Evolutionary conservation across 2,888 invertebrate species (phyloP), one percentile per base, ranked within the genome.

Genomic region (Apotomis turbidana): DNA sequence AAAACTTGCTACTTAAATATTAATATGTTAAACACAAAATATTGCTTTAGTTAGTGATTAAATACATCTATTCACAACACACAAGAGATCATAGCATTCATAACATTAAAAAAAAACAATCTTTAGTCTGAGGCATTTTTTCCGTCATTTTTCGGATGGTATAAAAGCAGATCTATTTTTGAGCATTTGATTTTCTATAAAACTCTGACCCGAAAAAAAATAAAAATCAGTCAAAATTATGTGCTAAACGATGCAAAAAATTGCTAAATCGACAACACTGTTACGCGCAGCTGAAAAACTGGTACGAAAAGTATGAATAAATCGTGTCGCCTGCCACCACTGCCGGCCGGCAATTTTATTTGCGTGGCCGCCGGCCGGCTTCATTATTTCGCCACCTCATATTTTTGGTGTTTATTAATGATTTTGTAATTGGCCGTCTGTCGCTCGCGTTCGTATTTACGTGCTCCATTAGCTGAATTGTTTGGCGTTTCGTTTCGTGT

Each of bases 331-430:
- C 27, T 27, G 81, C 77, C 75, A 44, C 38, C 10, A 9, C 55
- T 38, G 55, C 27, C 66, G 68, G 52, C 83, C 82, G 77, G 80
- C 85, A 84, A 86, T 88, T 27, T 27, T 41, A 41, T 41, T 88
- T 83, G 81, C 79, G 77, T 78, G 77, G 74, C 71, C 77, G 73
- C 59, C 61, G 44, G 55, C 41, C 61, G 12, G 63, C 76, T 76
- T 76, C 83, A 85, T 87, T 85, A 86, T 84, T 85, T 86, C 81
- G 78, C 85, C 88, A 89, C 88, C 89, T 87, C 87, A 89, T 88
- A 87, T 89, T 87, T 68, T 85, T 78, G 80, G 81, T 83, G 85
- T 86, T 87, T 87, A 90, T 90, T 89, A 90, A 91, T 90, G 87
- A 88, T 89, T 88, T 86, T 86, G 85, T 90, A 89, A 90, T 89